Conservation (phyloP, 2,113 vertebrate species). For the Lycaon pictus region DNA sequence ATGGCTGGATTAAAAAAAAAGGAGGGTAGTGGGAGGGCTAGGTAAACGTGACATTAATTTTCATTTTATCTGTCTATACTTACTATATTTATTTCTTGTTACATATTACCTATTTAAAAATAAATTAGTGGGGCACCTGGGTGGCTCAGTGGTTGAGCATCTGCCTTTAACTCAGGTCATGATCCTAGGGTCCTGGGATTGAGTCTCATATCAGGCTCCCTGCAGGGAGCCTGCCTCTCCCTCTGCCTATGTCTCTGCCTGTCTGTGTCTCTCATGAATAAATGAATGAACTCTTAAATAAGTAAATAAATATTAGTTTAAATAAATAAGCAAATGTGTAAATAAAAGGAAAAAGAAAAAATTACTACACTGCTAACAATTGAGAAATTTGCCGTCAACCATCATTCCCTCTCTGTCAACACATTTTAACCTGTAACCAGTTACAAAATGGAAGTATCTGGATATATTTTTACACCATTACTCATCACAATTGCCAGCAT, state of each 20-base stretch:
- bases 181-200: no score
- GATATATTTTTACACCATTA: background rate
- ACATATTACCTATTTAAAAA: background rate
- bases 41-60: background rate
- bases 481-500: background rate
- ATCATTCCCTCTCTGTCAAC: background rate
- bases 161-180: no score
- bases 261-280: no score
- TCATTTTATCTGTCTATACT: background rate
- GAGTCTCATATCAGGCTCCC: no score
- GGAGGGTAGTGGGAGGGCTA: background rate
- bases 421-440: background rate
- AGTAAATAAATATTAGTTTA: background rate
- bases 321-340: background rate
- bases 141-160: no score
- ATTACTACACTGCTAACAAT: background rate
- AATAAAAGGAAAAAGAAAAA: background rate
- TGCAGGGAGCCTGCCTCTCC: no score
- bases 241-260: no score
- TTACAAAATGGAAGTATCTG: slow-evolving; percentile 13
- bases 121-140: background rate
- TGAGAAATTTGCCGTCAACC: slow-evolving; percentile 33
- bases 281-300: no score
- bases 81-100: slow-evolving; percentile 37
- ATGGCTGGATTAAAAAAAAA: background rate